Conservation (phyloP, 2,888 invertebrate genomes). For the Leptodirus hochenwartii region DNA sequence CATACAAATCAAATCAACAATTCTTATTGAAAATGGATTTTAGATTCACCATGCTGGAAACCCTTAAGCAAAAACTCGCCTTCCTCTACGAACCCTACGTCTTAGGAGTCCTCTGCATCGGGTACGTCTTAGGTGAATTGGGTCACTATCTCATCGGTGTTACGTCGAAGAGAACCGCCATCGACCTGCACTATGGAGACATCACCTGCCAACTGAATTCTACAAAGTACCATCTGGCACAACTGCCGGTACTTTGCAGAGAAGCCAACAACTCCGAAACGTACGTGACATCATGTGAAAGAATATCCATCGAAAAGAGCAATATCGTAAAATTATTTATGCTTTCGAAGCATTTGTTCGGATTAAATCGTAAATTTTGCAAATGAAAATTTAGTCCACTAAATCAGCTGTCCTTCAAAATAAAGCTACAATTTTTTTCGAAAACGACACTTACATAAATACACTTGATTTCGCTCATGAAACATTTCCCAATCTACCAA, state of each 20-base stretch:
- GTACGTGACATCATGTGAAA: constrained; percentile 28
- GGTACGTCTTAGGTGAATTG: constrained; percentile 71
- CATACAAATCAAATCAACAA: too few species aligned
- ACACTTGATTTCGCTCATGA: too few species aligned
- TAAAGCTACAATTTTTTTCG: too few species aligned
- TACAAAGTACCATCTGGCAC: constrained; percentile 31
- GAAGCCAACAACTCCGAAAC: constrained; percentile 32
- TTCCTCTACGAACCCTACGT: constrained; percentile 64
- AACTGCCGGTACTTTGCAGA: constrained; percentile 36
- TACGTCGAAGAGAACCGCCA: constrained; percentile 71
- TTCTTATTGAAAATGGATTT: too few species aligned
- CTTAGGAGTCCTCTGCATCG: constrained; percentile 58
- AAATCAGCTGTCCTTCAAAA: too few species aligned
- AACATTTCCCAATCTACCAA: too few species aligned
- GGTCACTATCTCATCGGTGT: constrained; percentile 82
- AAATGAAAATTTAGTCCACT: too few species aligned
- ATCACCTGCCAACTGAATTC: constrained; percentile 65
- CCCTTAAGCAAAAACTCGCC: constrained; percentile 37
- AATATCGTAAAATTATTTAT: too few species aligned
- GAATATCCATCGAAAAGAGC: too few species aligned
- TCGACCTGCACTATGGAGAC: constrained; percentile 73
- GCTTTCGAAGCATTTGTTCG: too few species aligned
- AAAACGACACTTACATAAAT: too few species aligned
- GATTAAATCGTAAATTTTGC: too few species aligned
- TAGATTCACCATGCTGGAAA: constrained; percentile 22